These are phyloP conservation scores for Cyanoderma ruficeps DNA, from an alignment of 2,113 vertebrate species.

Conservation along the genomic window DNA sequence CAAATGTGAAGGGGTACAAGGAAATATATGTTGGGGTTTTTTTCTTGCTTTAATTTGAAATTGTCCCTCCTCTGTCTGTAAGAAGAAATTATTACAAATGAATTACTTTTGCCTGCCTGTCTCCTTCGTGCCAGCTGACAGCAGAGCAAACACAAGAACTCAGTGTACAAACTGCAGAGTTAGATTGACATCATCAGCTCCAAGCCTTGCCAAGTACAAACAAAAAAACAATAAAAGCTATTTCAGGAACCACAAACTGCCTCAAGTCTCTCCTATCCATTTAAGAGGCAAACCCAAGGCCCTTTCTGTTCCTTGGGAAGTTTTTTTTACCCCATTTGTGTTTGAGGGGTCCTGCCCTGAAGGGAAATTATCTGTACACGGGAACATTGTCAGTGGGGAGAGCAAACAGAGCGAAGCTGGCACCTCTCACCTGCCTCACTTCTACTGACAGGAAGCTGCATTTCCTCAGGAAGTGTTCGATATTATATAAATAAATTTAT, in stretches of 20 bases:
- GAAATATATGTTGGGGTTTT: not conserved
- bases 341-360: not conserved
- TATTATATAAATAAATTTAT: not conserved
- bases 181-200: not conserved
- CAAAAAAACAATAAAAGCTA: not conserved
- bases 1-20: not conserved
- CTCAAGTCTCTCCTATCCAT: not conserved
- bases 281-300: not conserved
- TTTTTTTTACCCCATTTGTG: not conserved
- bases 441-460: not conserved
- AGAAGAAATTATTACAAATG: not conserved
- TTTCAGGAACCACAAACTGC: not conserved
- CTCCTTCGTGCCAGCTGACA: not conserved
- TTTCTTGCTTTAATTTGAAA: slow-evolving; percentile 3
- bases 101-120: not conserved
- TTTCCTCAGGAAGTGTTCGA: not conserved
- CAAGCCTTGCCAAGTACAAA: not conserved
- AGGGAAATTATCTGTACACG: not conserved
- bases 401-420: not conserved
- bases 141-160: not conserved
- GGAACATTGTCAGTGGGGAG: not conserved
- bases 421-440: not conserved
- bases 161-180: not conserved
- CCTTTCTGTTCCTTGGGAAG: not conserved
- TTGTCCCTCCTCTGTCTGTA: not conserved